Evolutionary conservation across 2,888 invertebrate species (phyloP).

Genomic region (Diarsia dahlii): DNA sequence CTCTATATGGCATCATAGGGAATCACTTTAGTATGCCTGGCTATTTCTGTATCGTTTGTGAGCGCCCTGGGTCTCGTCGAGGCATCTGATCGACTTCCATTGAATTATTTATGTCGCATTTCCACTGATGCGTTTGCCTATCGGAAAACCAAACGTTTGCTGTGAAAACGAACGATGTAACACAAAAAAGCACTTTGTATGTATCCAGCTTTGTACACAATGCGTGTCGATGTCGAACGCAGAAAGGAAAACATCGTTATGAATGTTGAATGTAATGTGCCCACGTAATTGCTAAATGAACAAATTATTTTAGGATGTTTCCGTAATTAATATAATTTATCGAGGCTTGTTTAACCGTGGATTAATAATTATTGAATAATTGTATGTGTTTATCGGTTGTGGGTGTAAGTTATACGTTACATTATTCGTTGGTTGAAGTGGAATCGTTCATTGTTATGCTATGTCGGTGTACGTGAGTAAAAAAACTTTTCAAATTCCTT

Average conservation of each 20-base stretch:
- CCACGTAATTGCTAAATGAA: constrained; percentile 38
- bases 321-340: constrained; percentile 48
- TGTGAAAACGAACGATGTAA: constrained; percentile 71
- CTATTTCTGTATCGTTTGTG: constrained; percentile 44
- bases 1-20: constrained; percentile 41
- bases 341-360: constrained; percentile 31
- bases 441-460: not conserved
- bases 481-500: not conserved
- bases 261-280: constrained; percentile 38
- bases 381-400: constrained; percentile 23
- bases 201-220: constrained; percentile 44
- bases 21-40: constrained; percentile 51
- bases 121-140: constrained; percentile 79
- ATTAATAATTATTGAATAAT: constrained; percentile 43
- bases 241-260: constrained; percentile 41
- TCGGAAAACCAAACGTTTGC: constrained; percentile 75
- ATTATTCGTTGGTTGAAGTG: not conserved
- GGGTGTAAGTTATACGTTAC: not conserved
- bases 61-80: constrained; percentile 36
- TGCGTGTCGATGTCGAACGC: constrained; percentile 27
- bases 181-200: constrained; percentile 78
- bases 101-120: constrained; percentile 82
- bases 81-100: constrained; percentile 67
- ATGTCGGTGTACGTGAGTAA: not conserved
- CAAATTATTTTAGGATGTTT: constrained; percentile 35